phyloP scores from a whole-genome alignment of 1,140 invertebrate species.

The Drosophila jambulina region DNA sequence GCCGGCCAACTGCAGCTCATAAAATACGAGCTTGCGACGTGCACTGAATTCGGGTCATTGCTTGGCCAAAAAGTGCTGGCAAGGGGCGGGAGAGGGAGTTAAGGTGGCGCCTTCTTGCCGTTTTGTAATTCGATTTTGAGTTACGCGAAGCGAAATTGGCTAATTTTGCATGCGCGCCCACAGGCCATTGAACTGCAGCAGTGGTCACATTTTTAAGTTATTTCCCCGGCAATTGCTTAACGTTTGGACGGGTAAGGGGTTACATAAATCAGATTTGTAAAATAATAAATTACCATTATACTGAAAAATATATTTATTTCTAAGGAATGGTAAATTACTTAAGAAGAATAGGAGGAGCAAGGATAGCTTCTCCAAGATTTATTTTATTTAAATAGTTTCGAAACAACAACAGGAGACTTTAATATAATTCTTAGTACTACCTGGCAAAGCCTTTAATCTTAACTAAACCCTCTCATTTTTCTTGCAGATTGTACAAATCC shows the following conservation, averaged over 20 bases:
- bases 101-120: slow-evolving; percentile 35
- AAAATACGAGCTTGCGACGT: slow-evolving; percentile 71
- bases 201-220: slow-evolving; percentile 40
- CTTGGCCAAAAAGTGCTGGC: slow-evolving; percentile 20
- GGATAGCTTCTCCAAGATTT: background rate
- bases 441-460: too few species aligned
- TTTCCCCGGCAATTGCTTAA: slow-evolving; percentile 39
- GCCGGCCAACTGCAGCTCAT: slow-evolving; percentile 23
- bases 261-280: slow-evolving; percentile 11
- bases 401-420: background rate
- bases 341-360: background rate
- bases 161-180: slow-evolving; percentile 54
- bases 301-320: background rate
- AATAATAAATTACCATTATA: background rate
- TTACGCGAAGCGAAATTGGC: slow-evolving; percentile 53
- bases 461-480: slow-evolving; percentile 10
- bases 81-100: background rate
- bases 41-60: slow-evolving; percentile 79
- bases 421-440: too few species aligned
- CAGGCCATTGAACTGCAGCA: slow-evolving; percentile 63
- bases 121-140: slow-evolving; percentile 77
- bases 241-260: slow-evolving; percentile 3
- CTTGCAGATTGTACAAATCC: slow-evolving; percentile 41
- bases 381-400: background rate
- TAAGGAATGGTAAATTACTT: background rate